Evolutionary conservation across 2,113 vertebrate species (phyloP).

Genomic region (Dicrurus megarhynchus): DNA sequence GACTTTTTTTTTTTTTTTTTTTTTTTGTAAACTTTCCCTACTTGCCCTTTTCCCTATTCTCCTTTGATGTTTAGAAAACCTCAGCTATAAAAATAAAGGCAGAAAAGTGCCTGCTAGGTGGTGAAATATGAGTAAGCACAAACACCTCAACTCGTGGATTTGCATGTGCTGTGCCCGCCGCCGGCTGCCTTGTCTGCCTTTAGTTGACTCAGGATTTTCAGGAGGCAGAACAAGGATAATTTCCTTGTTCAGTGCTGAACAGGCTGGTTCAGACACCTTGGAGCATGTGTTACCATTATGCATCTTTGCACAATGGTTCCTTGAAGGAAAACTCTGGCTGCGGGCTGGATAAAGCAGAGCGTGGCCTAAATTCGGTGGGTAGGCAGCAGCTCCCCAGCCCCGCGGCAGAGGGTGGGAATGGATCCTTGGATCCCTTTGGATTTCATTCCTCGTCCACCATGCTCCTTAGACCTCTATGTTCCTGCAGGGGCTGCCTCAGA

Average conservation of each 20-base stretch:
- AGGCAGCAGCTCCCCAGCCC: not conserved
- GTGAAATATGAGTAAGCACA: conserved; percentile 34
- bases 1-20: not conserved
- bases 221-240: not conserved
- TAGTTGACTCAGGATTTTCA: not conserved
- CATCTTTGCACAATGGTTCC: not conserved
- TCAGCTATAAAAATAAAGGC: conserved; percentile 16
- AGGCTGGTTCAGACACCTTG: not conserved
- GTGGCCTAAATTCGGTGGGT: not conserved
- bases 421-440: not conserved
- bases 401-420: not conserved
- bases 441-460: not conserved
- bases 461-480: not conserved
- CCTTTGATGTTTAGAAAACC: conserved; percentile 27
- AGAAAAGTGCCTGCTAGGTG: not conserved
- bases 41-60: conserved; percentile 18
- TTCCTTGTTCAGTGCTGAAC: not conserved
- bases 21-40: not conserved
- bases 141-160: not conserved
- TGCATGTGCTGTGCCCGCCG: rapidly evolving
- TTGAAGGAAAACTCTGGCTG: not conserved
- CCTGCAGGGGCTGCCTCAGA: not conserved
- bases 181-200: not conserved
- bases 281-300: not conserved
- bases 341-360: not conserved